Evolutionary conservation across 1,140 invertebrate genomes (phyloP).

Genomic region (Drosophila nigromelanica): DNA sequence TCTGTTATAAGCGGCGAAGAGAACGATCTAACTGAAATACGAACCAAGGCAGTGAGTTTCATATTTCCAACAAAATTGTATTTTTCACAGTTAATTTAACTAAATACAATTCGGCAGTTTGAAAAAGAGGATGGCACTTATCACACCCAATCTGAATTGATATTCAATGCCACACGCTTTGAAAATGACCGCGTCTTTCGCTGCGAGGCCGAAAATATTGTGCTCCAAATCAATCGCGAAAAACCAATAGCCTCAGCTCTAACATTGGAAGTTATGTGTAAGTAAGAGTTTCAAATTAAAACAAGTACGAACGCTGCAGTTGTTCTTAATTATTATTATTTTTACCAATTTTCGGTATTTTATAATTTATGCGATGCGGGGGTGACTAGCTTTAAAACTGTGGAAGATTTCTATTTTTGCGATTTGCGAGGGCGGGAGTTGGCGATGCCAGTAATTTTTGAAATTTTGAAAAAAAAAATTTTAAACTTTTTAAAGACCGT

Average conservation of each 20-base stretch:
- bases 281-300: constrained; percentile 84
- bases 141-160: constrained; percentile 90
- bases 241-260: constrained; percentile 88
- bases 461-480: no score
- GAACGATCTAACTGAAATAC: constrained; percentile 70
- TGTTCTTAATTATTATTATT: no score
- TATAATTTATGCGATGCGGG: no score
- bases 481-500: no score
- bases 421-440: no score
- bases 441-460: no score
- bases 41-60: constrained; percentile 73
- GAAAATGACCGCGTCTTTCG: constrained; percentile 92
- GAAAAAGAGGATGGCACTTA: constrained; percentile 88
- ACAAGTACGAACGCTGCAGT: neutral
- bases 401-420: no score
- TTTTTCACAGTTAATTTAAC: neutral
- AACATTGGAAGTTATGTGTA: constrained; percentile 92
- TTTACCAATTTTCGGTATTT: no score
- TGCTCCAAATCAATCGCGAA: constrained; percentile 89
- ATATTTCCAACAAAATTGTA: neutral
- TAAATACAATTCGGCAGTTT: constrained; percentile 39
- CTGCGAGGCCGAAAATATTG: constrained; percentile 92
- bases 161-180: constrained; percentile 91
- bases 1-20: constrained; percentile 85
- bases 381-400: no score